Conservation (phyloP, 2,797 vertebrate genomes). For the Cryptoblepharus egeriae region DNA sequence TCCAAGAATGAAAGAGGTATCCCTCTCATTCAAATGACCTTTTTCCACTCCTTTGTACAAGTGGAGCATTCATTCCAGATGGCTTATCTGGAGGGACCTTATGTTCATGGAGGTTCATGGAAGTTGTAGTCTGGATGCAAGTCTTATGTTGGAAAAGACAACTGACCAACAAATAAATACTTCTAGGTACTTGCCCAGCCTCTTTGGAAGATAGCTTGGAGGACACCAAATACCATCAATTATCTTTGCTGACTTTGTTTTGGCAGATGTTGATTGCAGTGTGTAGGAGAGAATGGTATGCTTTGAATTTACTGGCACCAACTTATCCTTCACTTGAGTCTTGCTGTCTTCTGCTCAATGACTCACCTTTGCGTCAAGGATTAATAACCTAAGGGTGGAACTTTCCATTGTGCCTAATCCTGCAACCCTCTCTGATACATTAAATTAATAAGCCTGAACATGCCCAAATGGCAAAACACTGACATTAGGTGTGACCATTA, state of each 20-base stretch:
- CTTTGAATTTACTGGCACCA: neutral
- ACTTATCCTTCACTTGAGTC: neutral
- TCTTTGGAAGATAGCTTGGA: neutral
- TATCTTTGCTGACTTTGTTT: constrained; percentile 9
- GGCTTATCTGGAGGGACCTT: no score
- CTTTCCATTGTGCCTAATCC: neutral
- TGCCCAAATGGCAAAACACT: neutral
- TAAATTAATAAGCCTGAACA: neutral
- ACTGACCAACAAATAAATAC: neutral
- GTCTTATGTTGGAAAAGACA: neutral
- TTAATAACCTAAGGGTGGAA: neutral
- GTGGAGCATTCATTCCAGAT: no score
- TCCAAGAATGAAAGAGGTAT: no score
- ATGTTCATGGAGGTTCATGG: no score
- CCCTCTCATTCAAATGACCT: no score
- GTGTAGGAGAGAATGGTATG: constrained; percentile 5
- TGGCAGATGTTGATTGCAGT: neutral
- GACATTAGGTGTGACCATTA: neutral
- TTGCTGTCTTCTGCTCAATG: constrained; percentile 9
- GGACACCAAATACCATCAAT: neutral
- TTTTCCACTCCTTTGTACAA: no score
- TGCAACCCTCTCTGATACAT: neutral
- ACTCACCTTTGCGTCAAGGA: neutral
- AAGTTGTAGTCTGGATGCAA: no score
- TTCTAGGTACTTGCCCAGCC: accelerated